Evolutionary conservation across 2,797 vertebrate genomes (phyloP).

Genomic region (Ceryle rudis): DNA sequence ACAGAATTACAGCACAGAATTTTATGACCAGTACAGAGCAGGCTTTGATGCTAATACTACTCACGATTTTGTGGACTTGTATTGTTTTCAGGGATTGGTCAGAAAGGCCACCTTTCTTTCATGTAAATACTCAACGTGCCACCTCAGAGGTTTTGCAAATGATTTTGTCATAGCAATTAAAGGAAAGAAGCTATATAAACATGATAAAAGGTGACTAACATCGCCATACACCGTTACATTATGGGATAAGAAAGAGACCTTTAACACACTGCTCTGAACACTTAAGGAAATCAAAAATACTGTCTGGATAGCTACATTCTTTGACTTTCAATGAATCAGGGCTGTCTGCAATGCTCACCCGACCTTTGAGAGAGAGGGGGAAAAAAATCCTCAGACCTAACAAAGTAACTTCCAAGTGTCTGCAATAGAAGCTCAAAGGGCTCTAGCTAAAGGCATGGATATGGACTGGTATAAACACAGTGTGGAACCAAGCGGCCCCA

Average conservation of each 20-base stretch:
- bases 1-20: conserved; percentile 36
- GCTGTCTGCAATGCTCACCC: background rate
- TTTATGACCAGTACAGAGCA: background rate
- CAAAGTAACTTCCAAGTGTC: background rate
- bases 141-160: conserved; percentile 15
- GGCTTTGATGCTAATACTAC: background rate
- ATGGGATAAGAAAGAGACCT: background rate
- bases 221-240: background rate
- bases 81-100: background rate
- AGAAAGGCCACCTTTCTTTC: conserved; percentile 4
- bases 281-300: conserved; percentile 31
- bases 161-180: conserved; percentile 52
- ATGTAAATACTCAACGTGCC: background rate
- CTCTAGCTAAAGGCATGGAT: rapidly evolving
- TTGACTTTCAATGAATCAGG: conserved; percentile 30
- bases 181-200: conserved; percentile 10
- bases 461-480: background rate
- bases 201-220: conserved; percentile 25
- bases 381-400: background rate
- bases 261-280: conserved; percentile 3
- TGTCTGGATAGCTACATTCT: conserved; percentile 28
- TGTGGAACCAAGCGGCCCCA: background rate
- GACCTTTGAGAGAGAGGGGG: background rate
- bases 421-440: background rate
- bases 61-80: background rate